A percentile compares a stretch with the other conserved stretches of the same genome.
phyloP scores from a whole-genome alignment of 92 coral and sea anemone species.

The Parazoanthus darwini region DNA sequence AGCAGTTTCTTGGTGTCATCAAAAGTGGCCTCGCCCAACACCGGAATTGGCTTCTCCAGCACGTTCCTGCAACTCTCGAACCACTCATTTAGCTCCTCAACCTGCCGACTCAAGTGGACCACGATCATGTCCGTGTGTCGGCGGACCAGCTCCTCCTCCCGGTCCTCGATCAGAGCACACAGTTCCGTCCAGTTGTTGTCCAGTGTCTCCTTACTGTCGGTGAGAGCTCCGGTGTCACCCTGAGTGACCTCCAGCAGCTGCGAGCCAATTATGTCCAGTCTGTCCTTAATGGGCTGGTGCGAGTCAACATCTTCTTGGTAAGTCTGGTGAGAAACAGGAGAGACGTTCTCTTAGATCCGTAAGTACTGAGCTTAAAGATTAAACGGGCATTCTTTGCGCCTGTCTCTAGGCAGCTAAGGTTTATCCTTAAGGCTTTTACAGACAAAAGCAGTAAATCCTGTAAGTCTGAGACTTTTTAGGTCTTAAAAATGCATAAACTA shows the following conservation, averaged over 20 bases:
- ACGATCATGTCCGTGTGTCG: slow-evolving; percentile 77
- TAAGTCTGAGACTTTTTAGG: no score
- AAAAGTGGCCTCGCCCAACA: slow-evolving; percentile 78
- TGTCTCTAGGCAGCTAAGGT: no score
- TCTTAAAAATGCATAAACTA: neutral
- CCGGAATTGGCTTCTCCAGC: slow-evolving; percentile 58
- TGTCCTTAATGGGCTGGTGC: slow-evolving; percentile 73
- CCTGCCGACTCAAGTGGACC: slow-evolving; percentile 57
- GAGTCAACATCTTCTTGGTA: slow-evolving; percentile 90
- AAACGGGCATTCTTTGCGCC: no score
- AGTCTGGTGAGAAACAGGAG: slow-evolving; percentile 50
- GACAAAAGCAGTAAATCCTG: neutral
- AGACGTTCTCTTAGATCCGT: neutral
- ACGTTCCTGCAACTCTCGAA: slow-evolving; percentile 58
- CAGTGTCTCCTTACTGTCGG: slow-evolving; percentile 76
- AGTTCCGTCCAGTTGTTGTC: slow-evolving; percentile 88
- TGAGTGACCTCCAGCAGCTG: slow-evolving; percentile 68
- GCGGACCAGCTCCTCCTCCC: slow-evolving; percentile 79
- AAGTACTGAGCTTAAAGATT: no score
- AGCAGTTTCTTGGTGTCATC: slow-evolving; percentile 75
- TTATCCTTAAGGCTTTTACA: no score
- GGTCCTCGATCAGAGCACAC: slow-evolving; percentile 88
- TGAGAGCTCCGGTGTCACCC: slow-evolving; percentile 76
- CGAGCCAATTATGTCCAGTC: slow-evolving; percentile 71
- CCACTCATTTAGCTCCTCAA: slow-evolving; percentile 80